Evolutionary conservation across 2,797 vertebrate genomes (phyloP).

Genomic region (Hydrocynus forskahlii): DNA sequence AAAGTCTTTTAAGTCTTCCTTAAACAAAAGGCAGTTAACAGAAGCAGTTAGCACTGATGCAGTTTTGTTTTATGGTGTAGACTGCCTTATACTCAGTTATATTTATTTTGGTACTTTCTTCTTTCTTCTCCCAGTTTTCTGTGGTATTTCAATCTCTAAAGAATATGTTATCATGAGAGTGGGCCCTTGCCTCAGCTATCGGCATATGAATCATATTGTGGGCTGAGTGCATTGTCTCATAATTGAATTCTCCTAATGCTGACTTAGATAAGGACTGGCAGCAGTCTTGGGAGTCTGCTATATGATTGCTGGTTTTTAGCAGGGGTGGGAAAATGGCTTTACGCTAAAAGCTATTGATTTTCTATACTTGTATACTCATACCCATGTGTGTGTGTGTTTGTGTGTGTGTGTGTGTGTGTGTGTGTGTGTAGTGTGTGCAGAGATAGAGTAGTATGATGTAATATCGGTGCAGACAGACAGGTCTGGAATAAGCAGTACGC

Average conservation of each 20-base stretch:
- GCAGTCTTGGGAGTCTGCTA: conserved; percentile 25
- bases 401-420: conserved; percentile 17
- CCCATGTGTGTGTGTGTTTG: background rate
- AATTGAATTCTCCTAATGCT: conserved; percentile 19
- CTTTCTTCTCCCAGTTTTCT: background rate
- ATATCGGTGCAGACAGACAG: conserved; percentile 16
- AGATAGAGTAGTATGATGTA: conserved; percentile 22
- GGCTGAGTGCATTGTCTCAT: conserved; percentile 15
- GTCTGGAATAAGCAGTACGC: conserved; percentile 23
- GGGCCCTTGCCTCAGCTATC: background rate
- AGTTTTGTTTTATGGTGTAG: background rate
- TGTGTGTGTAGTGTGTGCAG: conserved; percentile 7
- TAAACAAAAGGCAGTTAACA: background rate
- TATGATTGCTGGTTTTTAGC: conserved; percentile 27
- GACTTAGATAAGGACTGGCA: conserved; percentile 27
- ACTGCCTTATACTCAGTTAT: background rate
- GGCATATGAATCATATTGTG: background rate
- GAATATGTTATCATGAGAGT: background rate
- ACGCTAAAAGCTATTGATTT: conserved; percentile 49
- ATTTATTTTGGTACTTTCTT: background rate
- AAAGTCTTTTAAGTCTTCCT: background rate
- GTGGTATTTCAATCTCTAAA: background rate
- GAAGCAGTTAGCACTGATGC: background rate
- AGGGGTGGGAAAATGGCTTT: conserved; percentile 33
- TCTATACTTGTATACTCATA: background rate